Evolutionary conservation across 2,797 vertebrate genomes (phyloP).

Genomic region (Sus cebifrons): DNA sequence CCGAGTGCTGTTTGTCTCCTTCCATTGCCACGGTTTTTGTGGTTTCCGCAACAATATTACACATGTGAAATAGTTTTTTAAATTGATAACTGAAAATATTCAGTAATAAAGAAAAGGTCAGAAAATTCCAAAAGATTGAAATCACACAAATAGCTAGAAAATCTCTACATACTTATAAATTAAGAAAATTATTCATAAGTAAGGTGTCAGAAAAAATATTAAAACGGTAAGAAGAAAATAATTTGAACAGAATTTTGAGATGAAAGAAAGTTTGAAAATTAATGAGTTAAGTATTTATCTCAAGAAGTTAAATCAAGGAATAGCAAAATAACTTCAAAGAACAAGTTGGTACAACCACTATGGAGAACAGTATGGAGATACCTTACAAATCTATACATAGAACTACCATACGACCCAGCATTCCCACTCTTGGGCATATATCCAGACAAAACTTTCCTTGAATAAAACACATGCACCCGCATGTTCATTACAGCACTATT

Average conservation of each 20-base stretch:
- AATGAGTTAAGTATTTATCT: background rate
- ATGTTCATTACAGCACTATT: too few relatives aligned
- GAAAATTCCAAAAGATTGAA: constrained; percentile 1
- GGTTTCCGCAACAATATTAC: too few relatives aligned
- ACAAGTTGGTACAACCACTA: too few relatives aligned
- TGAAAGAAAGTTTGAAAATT: background rate
- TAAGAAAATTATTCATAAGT: background rate
- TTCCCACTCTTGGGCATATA: too few relatives aligned
- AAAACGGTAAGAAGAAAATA: constrained; percentile 22
- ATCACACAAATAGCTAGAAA: background rate
- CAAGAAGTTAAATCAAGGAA: background rate
- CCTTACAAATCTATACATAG: too few relatives aligned
- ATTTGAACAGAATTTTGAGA: background rate
- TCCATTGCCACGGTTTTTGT: too few relatives aligned
- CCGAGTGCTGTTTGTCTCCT: too few relatives aligned
- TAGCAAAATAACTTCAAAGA: background rate
- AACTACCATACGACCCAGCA: too few relatives aligned
- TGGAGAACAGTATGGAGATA: background rate
- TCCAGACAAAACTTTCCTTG: too few relatives aligned
- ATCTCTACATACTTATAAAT: background rate
- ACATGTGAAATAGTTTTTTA: background rate
- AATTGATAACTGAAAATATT: background rate
- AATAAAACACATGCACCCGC: too few relatives aligned
- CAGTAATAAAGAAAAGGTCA: constrained; percentile 25
- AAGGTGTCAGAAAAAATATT: constrained; percentile 1